These are phyloP conservation scores for Frieseomelitta varia DNA, from an alignment of 1,140 invertebrate species.

Conservation along the genomic window DNA sequence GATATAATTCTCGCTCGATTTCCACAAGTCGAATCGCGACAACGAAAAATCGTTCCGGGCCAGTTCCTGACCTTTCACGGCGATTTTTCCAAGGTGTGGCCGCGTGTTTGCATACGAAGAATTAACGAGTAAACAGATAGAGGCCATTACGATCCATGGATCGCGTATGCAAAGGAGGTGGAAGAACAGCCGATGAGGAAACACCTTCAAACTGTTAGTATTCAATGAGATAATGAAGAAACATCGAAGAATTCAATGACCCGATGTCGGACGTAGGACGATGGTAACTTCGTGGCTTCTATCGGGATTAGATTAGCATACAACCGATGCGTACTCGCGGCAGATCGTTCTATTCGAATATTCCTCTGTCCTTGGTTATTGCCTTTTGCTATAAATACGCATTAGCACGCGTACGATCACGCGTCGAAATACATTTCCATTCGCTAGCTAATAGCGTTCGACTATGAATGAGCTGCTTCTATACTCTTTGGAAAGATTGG, in stretches of 20 bases:
- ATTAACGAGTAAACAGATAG: constrained; percentile 52
- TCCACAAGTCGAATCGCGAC: constrained; percentile 36
- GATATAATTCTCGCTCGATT: constrained; percentile 20
- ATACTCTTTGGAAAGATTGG: background rate
- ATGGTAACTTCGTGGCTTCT: constrained; percentile 47
- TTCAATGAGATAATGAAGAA: constrained; percentile 61
- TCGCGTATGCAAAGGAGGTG: constrained; percentile 54
- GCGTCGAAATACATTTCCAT: constrained; percentile 34
- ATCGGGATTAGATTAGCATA: constrained; percentile 59
- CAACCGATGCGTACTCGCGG: constrained; percentile 26
- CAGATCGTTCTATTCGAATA: constrained; percentile 32
- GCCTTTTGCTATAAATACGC: background rate
- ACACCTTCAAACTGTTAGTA: constrained; percentile 51
- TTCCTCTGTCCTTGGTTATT: constrained; percentile 4
- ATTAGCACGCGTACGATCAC: constrained; percentile 1
- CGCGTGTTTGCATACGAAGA: constrained; percentile 47
- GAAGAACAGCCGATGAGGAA: constrained; percentile 55
- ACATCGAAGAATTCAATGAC: constrained; percentile 51
- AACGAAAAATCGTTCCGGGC: constrained; percentile 36
- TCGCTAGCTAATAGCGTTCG: background rate
- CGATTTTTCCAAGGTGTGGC: constrained; percentile 52
- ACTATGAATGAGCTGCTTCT: no score
- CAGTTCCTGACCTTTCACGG: constrained; percentile 48
- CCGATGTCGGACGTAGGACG: constrained; percentile 45
- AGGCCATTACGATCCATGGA: constrained; percentile 34